These are phyloP conservation scores for Pteria penguin DNA, from an alignment of 2,888 invertebrate genomes.

Conservation along the genomic window DNA sequence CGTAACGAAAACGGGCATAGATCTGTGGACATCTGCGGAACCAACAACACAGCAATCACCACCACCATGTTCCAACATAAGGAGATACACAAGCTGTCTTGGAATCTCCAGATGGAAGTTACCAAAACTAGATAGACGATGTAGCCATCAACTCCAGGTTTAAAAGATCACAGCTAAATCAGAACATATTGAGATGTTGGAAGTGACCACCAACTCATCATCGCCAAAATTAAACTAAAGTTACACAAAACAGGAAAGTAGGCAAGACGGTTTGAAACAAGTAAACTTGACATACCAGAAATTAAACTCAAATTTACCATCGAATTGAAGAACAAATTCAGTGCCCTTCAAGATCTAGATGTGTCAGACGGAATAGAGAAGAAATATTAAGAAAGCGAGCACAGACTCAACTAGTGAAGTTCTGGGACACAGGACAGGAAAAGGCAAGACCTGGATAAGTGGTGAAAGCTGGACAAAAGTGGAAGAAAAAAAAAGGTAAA, in stretches of 20 bases:
- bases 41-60: too few species aligned
- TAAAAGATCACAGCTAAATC: too few species aligned
- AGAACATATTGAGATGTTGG: too few species aligned
- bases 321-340: background rate
- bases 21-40: too few species aligned
- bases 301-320: background rate
- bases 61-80: too few species aligned
- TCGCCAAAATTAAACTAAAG: background rate
- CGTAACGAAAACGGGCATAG: too few species aligned
- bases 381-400: background rate
- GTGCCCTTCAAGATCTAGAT: background rate
- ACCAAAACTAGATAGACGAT: too few species aligned
- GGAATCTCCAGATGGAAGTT: too few species aligned
- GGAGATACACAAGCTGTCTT: too few species aligned
- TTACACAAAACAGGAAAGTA: background rate
- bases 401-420: background rate
- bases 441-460: background rate
- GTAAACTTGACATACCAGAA: background rate
- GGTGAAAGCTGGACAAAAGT: background rate
- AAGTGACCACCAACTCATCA: background rate
- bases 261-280: background rate
- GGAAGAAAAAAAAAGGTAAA: background rate
- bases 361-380: background rate
- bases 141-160: too few species aligned
- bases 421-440: background rate